Conservation (phyloP, 2,113 vertebrate species). For the Aegotheles bennettii region DNA sequence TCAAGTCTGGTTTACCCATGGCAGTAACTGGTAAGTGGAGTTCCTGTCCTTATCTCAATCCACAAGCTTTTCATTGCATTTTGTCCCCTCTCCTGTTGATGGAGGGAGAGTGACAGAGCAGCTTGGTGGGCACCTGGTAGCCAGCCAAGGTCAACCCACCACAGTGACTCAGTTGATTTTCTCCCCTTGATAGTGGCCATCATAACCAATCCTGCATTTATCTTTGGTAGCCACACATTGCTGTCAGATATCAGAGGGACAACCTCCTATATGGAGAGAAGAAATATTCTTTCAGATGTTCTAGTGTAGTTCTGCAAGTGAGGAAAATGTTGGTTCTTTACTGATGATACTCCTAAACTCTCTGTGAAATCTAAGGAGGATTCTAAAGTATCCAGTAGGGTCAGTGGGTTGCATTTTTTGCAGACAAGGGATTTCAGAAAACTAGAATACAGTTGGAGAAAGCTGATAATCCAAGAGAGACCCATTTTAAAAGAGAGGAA, state of each 20-base stretch:
- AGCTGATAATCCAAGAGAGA: background rate
- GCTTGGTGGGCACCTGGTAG: background rate
- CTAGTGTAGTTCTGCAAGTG: background rate
- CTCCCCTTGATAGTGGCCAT: background rate
- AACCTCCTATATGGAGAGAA: background rate
- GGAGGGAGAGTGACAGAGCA: background rate
- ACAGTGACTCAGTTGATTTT: background rate
- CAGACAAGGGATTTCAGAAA: background rate
- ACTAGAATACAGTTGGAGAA: background rate
- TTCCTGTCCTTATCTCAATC: background rate
- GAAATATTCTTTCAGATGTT: background rate
- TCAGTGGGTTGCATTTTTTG: background rate
- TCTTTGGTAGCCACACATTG: background rate
- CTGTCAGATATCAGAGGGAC: background rate
- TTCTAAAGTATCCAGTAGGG: background rate
- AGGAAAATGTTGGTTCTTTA: background rate
- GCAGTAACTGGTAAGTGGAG: background rate
- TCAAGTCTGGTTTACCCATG: fast-evolving
- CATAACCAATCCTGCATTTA: background rate
- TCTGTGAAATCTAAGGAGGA: background rate
- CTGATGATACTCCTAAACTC: background rate
- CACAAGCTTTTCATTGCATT: fast-evolving
- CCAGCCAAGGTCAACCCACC: background rate
- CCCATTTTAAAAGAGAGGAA: background rate
- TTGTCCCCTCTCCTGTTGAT: background rate